Evolutionary conservation across 2,113 vertebrate species (phyloP).

Genomic region (Chlorodrepanis virens): DNA sequence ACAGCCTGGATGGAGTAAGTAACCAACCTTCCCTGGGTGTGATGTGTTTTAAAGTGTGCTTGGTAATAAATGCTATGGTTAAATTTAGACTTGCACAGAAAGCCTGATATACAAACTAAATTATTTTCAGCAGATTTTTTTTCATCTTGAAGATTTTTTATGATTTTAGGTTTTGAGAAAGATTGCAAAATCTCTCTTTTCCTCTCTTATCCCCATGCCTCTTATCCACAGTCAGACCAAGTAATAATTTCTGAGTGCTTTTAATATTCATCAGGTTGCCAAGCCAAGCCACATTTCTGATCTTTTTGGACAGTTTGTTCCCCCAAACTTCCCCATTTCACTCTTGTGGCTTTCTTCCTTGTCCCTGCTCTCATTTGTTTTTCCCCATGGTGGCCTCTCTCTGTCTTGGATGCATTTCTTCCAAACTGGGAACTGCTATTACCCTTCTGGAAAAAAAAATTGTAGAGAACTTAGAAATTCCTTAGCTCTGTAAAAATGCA

Average conservation of each 20-base stretch:
- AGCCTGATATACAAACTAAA: neutral
- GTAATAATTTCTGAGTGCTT: neutral
- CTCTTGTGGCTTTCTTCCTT: neutral
- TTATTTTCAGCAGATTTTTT: neutral
- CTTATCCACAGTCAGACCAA: neutral
- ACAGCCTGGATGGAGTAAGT: neutral
- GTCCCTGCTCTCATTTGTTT: neutral
- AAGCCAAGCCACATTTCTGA: neutral
- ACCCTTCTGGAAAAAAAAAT: neutral
- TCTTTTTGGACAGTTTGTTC: neutral
- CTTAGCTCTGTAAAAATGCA: neutral
- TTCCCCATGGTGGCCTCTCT: neutral
- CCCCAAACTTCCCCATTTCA: neutral
- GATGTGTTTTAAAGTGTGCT: neutral
- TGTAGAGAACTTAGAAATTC: neutral
- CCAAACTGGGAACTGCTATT: neutral
- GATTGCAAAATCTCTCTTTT: neutral
- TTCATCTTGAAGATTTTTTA: neutral
- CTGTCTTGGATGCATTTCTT: neutral
- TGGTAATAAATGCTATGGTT: neutral
- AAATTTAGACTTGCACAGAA: neutral
- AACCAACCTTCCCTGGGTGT: neutral
- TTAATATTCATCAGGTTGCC: neutral
- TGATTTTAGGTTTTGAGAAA: neutral
- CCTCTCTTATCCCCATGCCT: neutral